These are phyloP conservation scores for Malacoraja senta DNA, from an alignment of 2,797 vertebrate species.

Conservation along the genomic window DNA sequence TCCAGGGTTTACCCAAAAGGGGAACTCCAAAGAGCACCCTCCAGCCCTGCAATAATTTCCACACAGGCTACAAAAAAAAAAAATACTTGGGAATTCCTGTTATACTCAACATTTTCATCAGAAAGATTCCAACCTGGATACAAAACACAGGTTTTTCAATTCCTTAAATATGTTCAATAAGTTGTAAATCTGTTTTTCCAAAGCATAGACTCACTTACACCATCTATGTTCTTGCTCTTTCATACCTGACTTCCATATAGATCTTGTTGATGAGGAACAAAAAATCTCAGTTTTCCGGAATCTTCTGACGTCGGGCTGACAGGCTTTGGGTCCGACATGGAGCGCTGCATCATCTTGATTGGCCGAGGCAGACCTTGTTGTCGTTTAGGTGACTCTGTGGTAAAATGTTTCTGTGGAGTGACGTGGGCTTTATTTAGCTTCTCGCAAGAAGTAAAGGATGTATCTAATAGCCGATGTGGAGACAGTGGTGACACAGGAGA, in stretches of 20 bases:
- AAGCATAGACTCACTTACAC: neutral
- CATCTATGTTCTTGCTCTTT: slow-evolving; percentile 32
- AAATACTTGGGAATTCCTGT: neutral
- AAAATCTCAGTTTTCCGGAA: slow-evolving; percentile 81
- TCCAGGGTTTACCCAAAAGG: too few relatives aligned
- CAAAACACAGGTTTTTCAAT: neutral
- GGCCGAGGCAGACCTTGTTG: slow-evolving; percentile 90
- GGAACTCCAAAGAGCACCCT: too few relatives aligned
- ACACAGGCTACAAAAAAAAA: too few relatives aligned
- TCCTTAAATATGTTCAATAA: neutral
- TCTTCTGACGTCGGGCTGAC: slow-evolving; percentile 96
- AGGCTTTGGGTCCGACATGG: slow-evolving; percentile 96
- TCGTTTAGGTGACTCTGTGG: slow-evolving; percentile 74
- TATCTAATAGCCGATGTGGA: slow-evolving; percentile 89
- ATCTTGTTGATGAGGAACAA: slow-evolving; percentile 84
- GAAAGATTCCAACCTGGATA: neutral
- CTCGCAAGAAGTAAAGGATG: slow-evolving; percentile 87
- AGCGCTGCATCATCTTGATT: slow-evolving; percentile 94
- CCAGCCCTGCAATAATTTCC: too few relatives aligned
- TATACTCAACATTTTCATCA: neutral
- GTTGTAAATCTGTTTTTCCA: neutral
- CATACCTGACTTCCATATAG: slow-evolving; percentile 85
- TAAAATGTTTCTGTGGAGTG: slow-evolving; percentile 91
- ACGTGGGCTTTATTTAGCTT: slow-evolving; percentile 96
- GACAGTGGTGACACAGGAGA: slow-evolving; percentile 93